Conservation (phyloP, 2,888 invertebrate genomes). For the Pimpla rufipes region DNA sequence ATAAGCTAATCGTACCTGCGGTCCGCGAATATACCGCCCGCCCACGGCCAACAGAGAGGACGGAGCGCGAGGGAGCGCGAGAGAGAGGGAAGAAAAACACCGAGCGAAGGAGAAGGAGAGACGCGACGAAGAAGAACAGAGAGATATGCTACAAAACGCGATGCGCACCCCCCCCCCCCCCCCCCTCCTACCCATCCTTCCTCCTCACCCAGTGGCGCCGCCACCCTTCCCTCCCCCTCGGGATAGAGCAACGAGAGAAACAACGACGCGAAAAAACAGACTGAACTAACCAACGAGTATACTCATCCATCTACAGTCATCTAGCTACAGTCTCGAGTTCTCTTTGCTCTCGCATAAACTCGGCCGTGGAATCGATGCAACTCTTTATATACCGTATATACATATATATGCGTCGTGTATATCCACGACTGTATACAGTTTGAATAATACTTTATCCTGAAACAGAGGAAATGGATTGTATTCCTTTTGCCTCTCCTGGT, state of each 20-base stretch:
- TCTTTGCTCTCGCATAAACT: conserved; percentile 62
- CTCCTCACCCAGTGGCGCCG: conserved; percentile 11
- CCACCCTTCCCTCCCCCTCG: conserved; percentile 48
- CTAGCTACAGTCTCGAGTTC: conserved; percentile 38
- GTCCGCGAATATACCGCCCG: conserved; percentile 61
- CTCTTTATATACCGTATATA: conserved; percentile 19
- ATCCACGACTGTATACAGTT: conserved; percentile 1
- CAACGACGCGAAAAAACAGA: conserved; percentile 62
- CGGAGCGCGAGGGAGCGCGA: conserved; percentile 45
- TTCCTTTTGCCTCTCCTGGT: conserved; percentile 17
- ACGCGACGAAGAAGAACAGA: conserved; percentile 71
- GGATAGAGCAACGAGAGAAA: conserved; percentile 64
- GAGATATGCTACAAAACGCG: conserved; percentile 58
- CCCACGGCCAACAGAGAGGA: conserved; percentile 51
- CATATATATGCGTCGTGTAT: neutral
- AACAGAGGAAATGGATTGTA: conserved; percentile 35
- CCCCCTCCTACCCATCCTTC: neutral
- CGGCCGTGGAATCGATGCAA: conserved; percentile 67
- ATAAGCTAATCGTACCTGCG: conserved; percentile 80
- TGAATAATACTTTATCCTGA: conserved; percentile 34
- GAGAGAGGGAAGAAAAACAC: conserved; percentile 44
- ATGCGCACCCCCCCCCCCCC: conserved; percentile 32
- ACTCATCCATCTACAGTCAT: conserved; percentile 62
- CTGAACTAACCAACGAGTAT: conserved; percentile 61
- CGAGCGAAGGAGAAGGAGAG: conserved; percentile 63